Base-by-base conservation (phyloP, 2,113 vertebrate genomes). In the Lepisosteus oculatus region DNA sequence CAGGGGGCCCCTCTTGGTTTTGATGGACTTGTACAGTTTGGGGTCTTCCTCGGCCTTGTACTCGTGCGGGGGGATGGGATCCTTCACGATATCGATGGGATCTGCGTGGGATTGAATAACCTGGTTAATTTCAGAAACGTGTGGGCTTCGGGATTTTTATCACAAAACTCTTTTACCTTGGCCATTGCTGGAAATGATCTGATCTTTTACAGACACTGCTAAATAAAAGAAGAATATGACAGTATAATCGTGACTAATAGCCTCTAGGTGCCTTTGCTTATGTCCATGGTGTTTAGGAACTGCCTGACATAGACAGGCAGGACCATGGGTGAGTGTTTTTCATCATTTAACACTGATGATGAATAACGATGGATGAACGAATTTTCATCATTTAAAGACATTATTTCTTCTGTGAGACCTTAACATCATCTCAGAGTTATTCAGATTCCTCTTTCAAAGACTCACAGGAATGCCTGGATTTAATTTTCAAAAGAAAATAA, bases 11-110 rank as follows among this genome's bases (percentile, higher is more conserved):
- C 97, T 90, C 83, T 92, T 93, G 7, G 97, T 99, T 87, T 97
- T 98, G 68, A 68, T 13, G 0, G 97, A 99, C 80, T 89, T 92
- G 89, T 96, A 99, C 2, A 98, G 86, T 79, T 91, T 94, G 3
- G 97, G 95, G 80, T 99, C 97, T 85, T 99, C 97, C 78, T 99
- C 97, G 0, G 81, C 90, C 83, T 95, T 95, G 80, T 99, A 99
- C 84, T 99, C 97, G 4, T 92, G 93, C 14, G 93, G 87, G 41
- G 95, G 92, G 47, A 99, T 95, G 13, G 93, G 85, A 68, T 99
- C 97, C 78, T 95, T 96, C 79, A 99, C 97, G 14, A 99, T 99
- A 87, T 98, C 95, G 4, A 98, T 98, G 63, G 92, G 90, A 85
- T 98, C 96, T 98, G 87, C 75, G 73, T 77, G 68, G 85, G 13